phyloP scores from a whole-genome alignment of 1,140 invertebrate species.

The Hetaerina americana region DNA sequence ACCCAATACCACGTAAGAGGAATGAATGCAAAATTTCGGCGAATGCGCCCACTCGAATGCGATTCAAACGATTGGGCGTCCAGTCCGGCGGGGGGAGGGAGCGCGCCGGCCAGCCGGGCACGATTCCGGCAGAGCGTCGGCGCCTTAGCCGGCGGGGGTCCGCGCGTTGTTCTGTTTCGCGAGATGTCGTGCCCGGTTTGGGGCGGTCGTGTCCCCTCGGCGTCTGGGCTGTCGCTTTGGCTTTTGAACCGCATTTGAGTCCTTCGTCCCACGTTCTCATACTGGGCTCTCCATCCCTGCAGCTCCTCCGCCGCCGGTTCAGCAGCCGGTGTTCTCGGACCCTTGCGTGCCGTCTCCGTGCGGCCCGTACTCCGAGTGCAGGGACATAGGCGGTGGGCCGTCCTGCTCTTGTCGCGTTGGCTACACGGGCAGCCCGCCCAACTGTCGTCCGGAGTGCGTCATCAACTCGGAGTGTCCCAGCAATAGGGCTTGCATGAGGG shows the following conservation, averaged over 20 bases:
- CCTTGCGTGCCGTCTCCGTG: constrained; percentile 23
- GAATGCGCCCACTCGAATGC: not conserved
- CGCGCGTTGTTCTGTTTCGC: no score
- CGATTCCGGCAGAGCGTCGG: constrained; percentile 28
- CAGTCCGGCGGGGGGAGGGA: not conserved
- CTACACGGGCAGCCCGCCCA: constrained; percentile 54
- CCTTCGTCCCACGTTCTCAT: not conserved
- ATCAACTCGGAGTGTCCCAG: constrained; percentile 54
- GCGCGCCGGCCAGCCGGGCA: constrained; percentile 14
- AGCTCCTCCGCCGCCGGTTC: constrained; percentile 26
- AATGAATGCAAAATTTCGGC: not conserved
- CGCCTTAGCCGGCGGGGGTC: constrained; percentile 29
- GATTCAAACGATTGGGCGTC: not conserved
- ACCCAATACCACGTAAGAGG: constrained; percentile 20
- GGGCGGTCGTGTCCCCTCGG: constrained; percentile 19
- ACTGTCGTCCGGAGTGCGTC: constrained; percentile 57
- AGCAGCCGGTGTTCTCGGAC: constrained; percentile 22
- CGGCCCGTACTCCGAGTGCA: constrained; percentile 28
- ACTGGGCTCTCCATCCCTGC: constrained; percentile 5
- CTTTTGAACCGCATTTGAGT: not conserved
- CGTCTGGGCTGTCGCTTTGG: constrained; percentile 17
- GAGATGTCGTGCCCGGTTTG: constrained; percentile 24
- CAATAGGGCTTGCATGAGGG: constrained; percentile 48
- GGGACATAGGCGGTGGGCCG: constrained; percentile 24
- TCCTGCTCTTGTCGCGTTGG: constrained; percentile 49